phyloP scores from a whole-genome alignment of 64 coral and sea anemone species.

The Pachyseris speciosa region DNA sequence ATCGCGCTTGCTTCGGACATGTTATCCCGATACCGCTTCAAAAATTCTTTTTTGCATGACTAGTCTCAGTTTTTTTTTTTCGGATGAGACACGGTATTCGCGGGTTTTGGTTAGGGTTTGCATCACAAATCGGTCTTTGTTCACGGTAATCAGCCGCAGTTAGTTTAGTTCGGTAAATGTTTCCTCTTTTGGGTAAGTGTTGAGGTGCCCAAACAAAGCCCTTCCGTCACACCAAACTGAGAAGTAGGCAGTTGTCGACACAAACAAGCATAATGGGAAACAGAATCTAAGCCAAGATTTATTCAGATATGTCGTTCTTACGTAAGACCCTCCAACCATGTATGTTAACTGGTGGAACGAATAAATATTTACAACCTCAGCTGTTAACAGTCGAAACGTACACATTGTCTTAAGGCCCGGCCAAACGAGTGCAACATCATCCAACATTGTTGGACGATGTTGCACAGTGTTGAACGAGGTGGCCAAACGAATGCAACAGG shows the following conservation, averaged over 20 bases:
- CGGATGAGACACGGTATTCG: not conserved
- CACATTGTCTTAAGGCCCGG: not conserved
- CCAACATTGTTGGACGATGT: too few species aligned
- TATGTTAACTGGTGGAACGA: not conserved
- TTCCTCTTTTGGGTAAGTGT: not conserved
- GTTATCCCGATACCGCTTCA: slow-evolving; percentile 18
- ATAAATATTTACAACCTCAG: not conserved
- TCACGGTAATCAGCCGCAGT: not conserved
- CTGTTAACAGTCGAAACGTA: not conserved
- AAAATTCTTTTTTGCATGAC: not conserved
- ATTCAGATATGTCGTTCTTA: not conserved
- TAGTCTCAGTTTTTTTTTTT: not conserved
- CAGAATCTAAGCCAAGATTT: not conserved
- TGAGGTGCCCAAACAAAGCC: not conserved
- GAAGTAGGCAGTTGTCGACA: not conserved
- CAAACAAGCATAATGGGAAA: too few species aligned
- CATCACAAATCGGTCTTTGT: not conserved
- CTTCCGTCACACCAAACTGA: not conserved
- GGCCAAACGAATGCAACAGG: too few species aligned
- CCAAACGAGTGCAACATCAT: too few species aligned
- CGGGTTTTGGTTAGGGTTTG: not conserved
- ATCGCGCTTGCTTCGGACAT: slow-evolving; percentile 29
- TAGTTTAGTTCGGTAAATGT: not conserved
- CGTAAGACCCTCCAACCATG: not conserved
- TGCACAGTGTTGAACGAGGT: too few species aligned